Percentiles rank a stretch among this genome's conserved stretches.
Conservation (phyloP, 2,888 invertebrate species). For the Phorcus lineatus region DNA sequence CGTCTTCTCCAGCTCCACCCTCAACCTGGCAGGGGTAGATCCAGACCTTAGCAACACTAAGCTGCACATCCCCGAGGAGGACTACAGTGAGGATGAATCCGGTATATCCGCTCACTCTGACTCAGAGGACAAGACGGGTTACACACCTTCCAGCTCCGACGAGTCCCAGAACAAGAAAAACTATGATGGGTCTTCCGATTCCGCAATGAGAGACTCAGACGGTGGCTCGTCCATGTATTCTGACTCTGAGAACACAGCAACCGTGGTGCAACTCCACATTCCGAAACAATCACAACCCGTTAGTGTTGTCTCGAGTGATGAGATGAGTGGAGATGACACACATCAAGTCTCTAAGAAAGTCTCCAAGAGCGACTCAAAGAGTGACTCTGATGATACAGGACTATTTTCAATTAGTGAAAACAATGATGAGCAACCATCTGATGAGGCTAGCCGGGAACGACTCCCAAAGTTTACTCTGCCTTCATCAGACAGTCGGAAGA, state of each 20-base stretch:
- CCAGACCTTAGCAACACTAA: not conserved
- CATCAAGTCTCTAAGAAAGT: not conserved
- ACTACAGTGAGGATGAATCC: constrained; percentile 48
- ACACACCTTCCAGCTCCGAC: constrained; percentile 37
- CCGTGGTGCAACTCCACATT: not conserved
- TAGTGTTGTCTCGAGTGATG: not conserved
- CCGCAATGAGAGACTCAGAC: constrained; percentile 41
- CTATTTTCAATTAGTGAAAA: constrained; percentile 14
- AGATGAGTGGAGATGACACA: constrained; percentile 10
- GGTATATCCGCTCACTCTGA: constrained; percentile 40
- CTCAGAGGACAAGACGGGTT: constrained; percentile 21
- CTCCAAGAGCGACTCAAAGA: not conserved
- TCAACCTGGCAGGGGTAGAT: not conserved
- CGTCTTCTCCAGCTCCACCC: not conserved
- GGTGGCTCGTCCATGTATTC: constrained; percentile 38
- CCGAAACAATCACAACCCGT: not conserved
- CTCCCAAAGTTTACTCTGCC: constrained; percentile 3
- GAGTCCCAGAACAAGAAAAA: constrained; percentile 30
- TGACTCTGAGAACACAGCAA: constrained; percentile 6
- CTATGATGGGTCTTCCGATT: constrained; percentile 41
- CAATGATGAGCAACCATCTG: constrained; percentile 1
- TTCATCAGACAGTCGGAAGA: constrained; percentile 12
- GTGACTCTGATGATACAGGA: constrained; percentile 16
- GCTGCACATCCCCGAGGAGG: constrained; percentile 33
- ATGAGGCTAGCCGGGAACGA: constrained; percentile 12